Evolutionary conservation across 64 coral and sea anemone genomes (phyloP).

Genomic region (Astreopora myriophthalma): DNA sequence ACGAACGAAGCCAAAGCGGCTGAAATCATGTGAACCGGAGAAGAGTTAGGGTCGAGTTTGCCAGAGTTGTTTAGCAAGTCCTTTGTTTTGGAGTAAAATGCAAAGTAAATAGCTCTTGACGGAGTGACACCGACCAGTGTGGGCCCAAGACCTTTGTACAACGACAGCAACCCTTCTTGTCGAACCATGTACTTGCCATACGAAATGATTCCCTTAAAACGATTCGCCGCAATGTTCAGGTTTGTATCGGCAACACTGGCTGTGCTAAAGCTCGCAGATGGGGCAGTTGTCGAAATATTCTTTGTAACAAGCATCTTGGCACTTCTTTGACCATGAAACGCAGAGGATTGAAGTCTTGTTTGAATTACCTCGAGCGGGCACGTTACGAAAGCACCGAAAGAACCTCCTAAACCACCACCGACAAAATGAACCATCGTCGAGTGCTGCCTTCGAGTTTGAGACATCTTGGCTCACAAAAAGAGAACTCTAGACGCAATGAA

Average conservation of each 20-base stretch:
- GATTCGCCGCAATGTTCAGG: constrained; percentile 46
- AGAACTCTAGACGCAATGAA: neutral
- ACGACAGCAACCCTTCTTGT: constrained; percentile 81
- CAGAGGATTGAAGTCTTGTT: constrained; percentile 97
- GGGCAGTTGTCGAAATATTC: constrained; percentile 41
- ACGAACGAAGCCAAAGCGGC: constrained; percentile 82
- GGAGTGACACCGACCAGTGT: constrained; percentile 89
- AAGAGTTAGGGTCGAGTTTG: constrained; percentile 63
- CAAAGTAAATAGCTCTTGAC: constrained; percentile 99
- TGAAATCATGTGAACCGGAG: constrained; percentile 77
- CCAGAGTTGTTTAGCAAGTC: constrained; percentile 74
- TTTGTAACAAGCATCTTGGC: neutral
- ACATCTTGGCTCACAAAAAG: constrained; percentile 24
- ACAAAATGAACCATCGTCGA: constrained; percentile 79
- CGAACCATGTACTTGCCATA: constrained; percentile 88
- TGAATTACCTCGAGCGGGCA: constrained; percentile 96
- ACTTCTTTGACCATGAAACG: constrained; percentile 76
- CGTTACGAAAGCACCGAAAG: constrained; percentile 87
- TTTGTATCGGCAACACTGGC: constrained; percentile 12
- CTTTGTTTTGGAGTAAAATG: constrained; percentile 90
- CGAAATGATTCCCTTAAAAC: constrained; percentile 74
- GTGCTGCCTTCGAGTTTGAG: constrained; percentile 43
- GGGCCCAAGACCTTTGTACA: constrained; percentile 90
- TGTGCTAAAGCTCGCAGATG: constrained; percentile 40
- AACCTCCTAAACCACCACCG: constrained; percentile 92